Conservation (phyloP, 1,140 invertebrate species). For the Euborellia annulipes region DNA sequence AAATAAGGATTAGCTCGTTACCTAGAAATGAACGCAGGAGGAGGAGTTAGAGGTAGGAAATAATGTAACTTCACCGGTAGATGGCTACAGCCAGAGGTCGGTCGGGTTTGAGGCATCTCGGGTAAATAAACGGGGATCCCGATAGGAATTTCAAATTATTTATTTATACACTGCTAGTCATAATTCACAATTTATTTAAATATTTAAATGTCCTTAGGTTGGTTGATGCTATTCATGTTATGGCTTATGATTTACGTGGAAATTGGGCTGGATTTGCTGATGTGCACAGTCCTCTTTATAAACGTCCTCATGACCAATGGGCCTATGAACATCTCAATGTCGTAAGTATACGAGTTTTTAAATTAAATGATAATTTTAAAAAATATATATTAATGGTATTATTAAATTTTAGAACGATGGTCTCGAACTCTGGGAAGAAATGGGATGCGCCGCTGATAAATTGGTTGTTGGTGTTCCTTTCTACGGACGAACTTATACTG, state of each 20-base stretch:
- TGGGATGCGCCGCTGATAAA: constrained; percentile 73
- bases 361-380: neutral
- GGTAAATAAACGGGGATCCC: no score
- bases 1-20: no score
- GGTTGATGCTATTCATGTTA: constrained; percentile 69
- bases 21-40: no score
- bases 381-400: neutral
- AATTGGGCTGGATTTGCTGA: constrained; percentile 85
- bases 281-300: constrained; percentile 69
- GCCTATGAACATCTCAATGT: constrained; percentile 78
- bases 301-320: constrained; percentile 68
- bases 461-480: constrained; percentile 75
- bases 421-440: constrained; percentile 65
- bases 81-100: no score
- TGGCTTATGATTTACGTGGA: constrained; percentile 82
- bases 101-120: no score
- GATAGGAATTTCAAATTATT: no score
- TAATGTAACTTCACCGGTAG: no score
- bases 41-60: no score
- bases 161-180: no score
- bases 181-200: no score
- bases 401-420: constrained; percentile 55
- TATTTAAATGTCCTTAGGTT: constrained; percentile 2
- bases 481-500: constrained; percentile 68
- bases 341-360: constrained; percentile 40